phyloP scores from a whole-genome alignment of 2,888 invertebrate genomes.

The Notodonta ziczac region DNA sequence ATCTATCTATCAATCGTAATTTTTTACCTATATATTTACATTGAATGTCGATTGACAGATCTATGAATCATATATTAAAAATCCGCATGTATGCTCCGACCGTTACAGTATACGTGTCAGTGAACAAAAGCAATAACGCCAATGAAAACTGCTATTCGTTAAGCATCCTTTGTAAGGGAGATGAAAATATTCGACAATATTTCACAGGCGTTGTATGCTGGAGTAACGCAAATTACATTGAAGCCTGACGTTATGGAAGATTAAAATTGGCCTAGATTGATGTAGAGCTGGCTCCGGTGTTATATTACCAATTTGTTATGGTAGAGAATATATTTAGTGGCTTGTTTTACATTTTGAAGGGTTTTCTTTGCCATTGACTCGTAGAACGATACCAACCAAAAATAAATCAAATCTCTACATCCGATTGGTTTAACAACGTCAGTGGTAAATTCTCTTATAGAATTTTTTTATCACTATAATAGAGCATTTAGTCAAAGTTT shows the following conservation, averaged over 20 bases:
- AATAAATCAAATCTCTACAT: no score
- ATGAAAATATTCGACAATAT: conserved; percentile 52
- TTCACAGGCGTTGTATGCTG: conserved; percentile 20
- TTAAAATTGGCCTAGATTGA: conserved; percentile 5
- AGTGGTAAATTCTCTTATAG: no score
- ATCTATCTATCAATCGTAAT: no score
- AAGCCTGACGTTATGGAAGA: neutral
- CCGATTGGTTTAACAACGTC: no score
- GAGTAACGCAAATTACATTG: conserved; percentile 12
- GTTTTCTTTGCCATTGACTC: no score
- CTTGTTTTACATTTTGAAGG: neutral
- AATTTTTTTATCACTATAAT: no score
- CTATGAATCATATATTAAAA: neutral
- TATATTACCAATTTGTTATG: neutral
- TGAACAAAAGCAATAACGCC: conserved; percentile 76
- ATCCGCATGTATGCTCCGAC: neutral
- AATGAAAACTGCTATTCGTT: conserved; percentile 73
- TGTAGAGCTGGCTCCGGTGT: neutral
- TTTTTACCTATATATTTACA: no score
- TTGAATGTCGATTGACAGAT: neutral
- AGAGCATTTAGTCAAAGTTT: no score
- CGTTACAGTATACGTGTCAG: conserved; percentile 51
- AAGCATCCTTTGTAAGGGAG: conserved; percentile 68
- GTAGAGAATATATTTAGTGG: neutral
- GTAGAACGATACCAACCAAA: no score